These are phyloP conservation scores for Tridacna gigas DNA, from an alignment of 2,888 invertebrate genomes.

Conservation along the genomic window DNA sequence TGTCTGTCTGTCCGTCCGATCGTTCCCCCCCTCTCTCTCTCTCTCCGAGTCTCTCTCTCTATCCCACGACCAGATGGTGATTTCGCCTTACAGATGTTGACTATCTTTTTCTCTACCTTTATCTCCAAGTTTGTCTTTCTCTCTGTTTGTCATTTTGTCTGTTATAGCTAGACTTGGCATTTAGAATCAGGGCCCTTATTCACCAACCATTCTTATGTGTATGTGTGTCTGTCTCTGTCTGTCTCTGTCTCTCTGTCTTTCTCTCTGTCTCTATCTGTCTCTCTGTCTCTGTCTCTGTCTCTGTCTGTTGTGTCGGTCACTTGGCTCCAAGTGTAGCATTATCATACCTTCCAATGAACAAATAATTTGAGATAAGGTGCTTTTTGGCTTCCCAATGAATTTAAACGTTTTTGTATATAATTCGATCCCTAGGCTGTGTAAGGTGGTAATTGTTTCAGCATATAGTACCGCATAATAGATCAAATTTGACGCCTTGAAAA, in stretches of 20 bases:
- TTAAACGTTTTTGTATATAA: no score
- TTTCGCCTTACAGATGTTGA: no score
- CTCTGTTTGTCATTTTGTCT: constrained; percentile 15
- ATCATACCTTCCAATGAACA: no score
- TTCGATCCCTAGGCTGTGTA: no score
- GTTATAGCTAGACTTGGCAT: no score
- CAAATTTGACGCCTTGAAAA: not conserved
- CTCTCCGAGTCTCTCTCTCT: constrained; percentile 25
- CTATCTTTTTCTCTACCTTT: constrained; percentile 17
- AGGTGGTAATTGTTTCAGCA: no score
- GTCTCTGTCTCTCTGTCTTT: constrained; percentile 27
- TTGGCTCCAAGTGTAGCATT: no score
- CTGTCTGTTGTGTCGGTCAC: not conserved
- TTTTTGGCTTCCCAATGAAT: no score
- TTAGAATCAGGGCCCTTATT: no score
- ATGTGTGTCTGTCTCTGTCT: constrained; percentile 40
- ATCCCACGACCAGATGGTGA: no score
- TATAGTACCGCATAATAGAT: no score
- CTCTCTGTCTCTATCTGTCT: not conserved
- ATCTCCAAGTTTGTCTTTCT: constrained; percentile 8
- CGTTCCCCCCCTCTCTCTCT: not conserved
- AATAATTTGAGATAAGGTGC: not conserved
- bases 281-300: not conserved
- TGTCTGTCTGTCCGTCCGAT: constrained; percentile 11
- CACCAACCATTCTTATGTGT: constrained; percentile 23